These are phyloP conservation scores for Anas bahamensis DNA, from an alignment of 2,797 vertebrate genomes.

Conservation along the genomic window DNA sequence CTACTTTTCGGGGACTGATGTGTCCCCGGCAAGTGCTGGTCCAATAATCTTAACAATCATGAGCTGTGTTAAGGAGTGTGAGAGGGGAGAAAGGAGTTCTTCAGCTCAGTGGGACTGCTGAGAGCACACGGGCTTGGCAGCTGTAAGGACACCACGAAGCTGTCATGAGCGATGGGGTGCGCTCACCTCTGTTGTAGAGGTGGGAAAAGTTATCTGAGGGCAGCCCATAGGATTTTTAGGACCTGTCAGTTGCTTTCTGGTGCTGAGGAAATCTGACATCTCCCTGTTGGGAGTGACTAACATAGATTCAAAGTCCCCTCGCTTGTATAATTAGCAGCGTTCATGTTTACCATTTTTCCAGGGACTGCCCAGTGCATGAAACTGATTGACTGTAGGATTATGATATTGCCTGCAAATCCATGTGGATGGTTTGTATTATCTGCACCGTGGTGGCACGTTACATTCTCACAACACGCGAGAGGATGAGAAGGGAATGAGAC, in stretches of 20 bases:
- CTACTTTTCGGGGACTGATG: accelerated
- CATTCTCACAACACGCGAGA: accelerated
- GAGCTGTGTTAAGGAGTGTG: background rate
- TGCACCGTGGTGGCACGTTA: background rate
- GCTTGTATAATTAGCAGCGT: background rate
- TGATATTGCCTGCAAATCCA: background rate
- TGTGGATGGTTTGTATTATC: background rate
- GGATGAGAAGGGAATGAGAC: background rate
- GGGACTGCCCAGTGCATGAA: background rate
- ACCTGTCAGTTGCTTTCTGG: background rate
- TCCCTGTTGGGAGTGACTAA: background rate
- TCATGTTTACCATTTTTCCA: background rate
- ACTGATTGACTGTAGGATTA: background rate
- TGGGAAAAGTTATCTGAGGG: background rate
- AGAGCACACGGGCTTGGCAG: background rate
- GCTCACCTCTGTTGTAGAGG: background rate
- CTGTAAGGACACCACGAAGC: background rate
- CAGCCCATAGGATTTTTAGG: background rate
- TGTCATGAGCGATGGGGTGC: background rate
- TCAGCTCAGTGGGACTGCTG: background rate
- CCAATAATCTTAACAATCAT: background rate
- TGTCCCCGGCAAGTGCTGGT: background rate
- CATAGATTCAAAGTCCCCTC: background rate
- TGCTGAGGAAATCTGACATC: background rate
- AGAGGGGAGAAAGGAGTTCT: background rate